Evolutionary conservation across 1,140 invertebrate species (phyloP).

Genomic region (Drosophila ananassae): DNA sequence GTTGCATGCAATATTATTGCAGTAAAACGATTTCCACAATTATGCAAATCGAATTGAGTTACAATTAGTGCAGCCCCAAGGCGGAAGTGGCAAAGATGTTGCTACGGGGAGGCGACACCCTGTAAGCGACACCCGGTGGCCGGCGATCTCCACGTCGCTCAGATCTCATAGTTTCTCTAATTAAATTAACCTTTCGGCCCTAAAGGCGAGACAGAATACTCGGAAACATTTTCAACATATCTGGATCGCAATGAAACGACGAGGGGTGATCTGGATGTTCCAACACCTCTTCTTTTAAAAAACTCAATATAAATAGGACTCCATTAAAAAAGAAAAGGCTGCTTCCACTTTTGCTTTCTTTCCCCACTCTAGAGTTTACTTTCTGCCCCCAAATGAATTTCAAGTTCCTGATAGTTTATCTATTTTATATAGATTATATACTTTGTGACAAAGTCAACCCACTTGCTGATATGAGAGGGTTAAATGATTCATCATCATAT

Average conservation of each 20-base stretch:
- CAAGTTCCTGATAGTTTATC: not conserved
- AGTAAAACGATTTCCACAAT: conserved; percentile 47
- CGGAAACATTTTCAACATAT: not conserved
- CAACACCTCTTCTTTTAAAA: not conserved
- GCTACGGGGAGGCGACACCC: conserved; percentile 12
- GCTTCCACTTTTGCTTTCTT: too few relatives aligned
- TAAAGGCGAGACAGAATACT: conserved; percentile 2
- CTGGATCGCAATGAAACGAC: not conserved
- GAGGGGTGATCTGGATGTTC: not conserved
- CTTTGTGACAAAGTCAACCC: not conserved
- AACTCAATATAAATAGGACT: too few relatives aligned
- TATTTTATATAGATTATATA: not conserved
- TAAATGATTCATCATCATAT: not conserved
- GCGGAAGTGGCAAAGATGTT: conserved; percentile 26
- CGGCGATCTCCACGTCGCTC: not conserved
- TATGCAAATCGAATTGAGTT: conserved; percentile 52
- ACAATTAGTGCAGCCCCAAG: conserved; percentile 40
- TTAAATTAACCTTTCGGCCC: conserved; percentile 72
- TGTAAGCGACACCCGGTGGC: conserved; percentile 22
- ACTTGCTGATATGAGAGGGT: not conserved
- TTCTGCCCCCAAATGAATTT: too few relatives aligned
- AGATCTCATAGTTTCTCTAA: conserved; percentile 44
- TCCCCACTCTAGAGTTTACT: too few relatives aligned
- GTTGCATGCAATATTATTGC: conserved; percentile 48
- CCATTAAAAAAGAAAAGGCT: too few relatives aligned